Conservation (phyloP, 1,140 invertebrate species). For the Lethrus apterus region DNA sequence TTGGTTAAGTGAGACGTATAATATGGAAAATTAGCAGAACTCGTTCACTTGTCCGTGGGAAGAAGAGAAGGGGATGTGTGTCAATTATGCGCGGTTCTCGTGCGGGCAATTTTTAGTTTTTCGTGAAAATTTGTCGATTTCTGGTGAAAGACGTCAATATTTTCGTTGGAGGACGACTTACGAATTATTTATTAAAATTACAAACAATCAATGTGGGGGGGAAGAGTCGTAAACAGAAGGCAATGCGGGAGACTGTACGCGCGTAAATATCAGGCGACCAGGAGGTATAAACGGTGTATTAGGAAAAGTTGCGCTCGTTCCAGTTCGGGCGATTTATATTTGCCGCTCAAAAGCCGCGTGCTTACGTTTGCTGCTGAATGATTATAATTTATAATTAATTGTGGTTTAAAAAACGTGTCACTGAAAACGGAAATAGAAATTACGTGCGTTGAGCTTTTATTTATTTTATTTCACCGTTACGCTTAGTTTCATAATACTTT, state of each 20-base stretch:
- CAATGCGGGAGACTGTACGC: constrained; percentile 15
- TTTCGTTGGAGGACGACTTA: constrained; percentile 1
- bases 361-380: too few relatives aligned
- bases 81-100: not conserved
- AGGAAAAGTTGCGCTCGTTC: constrained; percentile 11
- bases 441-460: too few relatives aligned
- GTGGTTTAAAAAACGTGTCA: too few relatives aligned
- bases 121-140: constrained; percentile 2
- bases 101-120: constrained; percentile 6
- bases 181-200: constrained; percentile 14
- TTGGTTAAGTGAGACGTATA: not conserved
- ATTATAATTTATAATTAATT: too few relatives aligned
- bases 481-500: too few relatives aligned
- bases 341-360: not conserved
- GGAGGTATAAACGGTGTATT: constrained; percentile 13
- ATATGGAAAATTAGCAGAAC: not conserved
- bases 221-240: not conserved
- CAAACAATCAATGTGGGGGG: constrained; percentile 1
- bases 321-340: not conserved
- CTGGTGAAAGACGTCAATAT: constrained; percentile 5
- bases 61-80: constrained; percentile 2
- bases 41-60: not conserved
- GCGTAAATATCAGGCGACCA: constrained; percentile 37
- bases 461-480: too few relatives aligned
- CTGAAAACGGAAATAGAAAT: too few relatives aligned